Conservation (phyloP, 2,888 invertebrate genomes). For the Dugesia japonica region DNA sequence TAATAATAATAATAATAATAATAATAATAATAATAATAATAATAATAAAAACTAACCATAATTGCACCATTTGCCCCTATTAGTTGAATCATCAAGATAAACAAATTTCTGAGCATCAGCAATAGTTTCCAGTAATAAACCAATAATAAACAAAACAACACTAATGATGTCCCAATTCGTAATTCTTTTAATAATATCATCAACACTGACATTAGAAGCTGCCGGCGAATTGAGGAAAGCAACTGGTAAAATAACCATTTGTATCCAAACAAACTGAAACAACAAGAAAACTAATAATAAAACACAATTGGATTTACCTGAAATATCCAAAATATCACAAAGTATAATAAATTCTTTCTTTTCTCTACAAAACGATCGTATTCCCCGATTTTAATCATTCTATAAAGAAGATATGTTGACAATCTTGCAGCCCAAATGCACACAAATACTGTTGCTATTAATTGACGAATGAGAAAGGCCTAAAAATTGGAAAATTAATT, state of each 20-base stretch:
- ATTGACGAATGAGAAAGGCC: slow-evolving; percentile 68
- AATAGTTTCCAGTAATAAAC: slow-evolving; percentile 41
- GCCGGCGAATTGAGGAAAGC: not conserved
- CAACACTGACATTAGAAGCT: not conserved
- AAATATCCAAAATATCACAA: slow-evolving; percentile 81
- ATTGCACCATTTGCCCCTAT: not conserved
- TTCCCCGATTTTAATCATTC: slow-evolving; percentile 72
- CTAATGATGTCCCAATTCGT: slow-evolving; percentile 38
- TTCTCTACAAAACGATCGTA: slow-evolving; percentile 78
- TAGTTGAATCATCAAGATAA: slow-evolving; percentile 9
- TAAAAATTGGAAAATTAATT: slow-evolving; percentile 36
- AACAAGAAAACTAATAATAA: not conserved
- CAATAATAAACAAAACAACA: slow-evolving; percentile 44
- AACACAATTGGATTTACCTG: slow-evolving; percentile 52
- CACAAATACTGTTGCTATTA: slow-evolving; percentile 74
- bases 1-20: too few relatives aligned
- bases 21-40: too few relatives aligned
- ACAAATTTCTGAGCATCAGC: slow-evolving; percentile 43
- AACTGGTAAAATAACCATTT: slow-evolving; percentile 11
- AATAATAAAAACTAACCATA: slow-evolving; percentile 31
- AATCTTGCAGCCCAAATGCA: slow-evolving; percentile 71
- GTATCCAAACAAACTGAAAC: not conserved
- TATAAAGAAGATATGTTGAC: slow-evolving; percentile 71
- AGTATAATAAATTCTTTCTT: slow-evolving; percentile 66
- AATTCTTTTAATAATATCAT: not conserved